Base-by-base conservation (phyloP, 2,888 invertebrate genomes). In the Agrotis clavis region DNA sequence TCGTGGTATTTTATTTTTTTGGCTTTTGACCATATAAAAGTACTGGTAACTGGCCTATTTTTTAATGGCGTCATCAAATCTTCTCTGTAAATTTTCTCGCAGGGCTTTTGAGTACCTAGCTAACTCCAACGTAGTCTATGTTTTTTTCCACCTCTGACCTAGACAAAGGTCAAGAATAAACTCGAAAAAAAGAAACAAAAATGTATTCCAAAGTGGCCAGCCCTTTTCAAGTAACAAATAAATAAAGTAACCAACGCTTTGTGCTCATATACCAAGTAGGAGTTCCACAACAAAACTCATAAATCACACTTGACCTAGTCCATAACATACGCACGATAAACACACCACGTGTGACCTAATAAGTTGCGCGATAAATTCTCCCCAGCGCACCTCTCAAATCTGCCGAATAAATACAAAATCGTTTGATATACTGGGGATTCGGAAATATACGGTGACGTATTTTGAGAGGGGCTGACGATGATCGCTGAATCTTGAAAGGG, bases 371-470 rank as follows among this genome's bases (percentile, higher is more conserved):
- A 87, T 87, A 87, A 85, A 87, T 87, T 71, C 25, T 61, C 64
- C 68, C 66, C 53, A 54, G 65, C 70, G 74, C 83, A 82, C 84
- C 84, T 85, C 82, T 85, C 85, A 86, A 88, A 87, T 86, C 82
- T 83, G 77, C 79, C 79, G 81, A 85, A 83, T 87, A 86, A 86
- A 87, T 88, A 86, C 80, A 69, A 80, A 83, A 87, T 81, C 76
- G 84, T 73, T 67, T 62, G 59, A 30, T 69, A 59, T 59, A 63
- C 56, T 70, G 48, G 47, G 5, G 30, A 14, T 50, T 45, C 16
- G 19, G 45, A 67, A 72, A 72, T 14, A 78, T 54, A 54, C 6
- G 45, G 68, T 19, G 0, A 1, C 1, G 0, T 48, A 13, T 57
- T 62, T 57, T 3, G 25, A 1, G 1, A 63, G 18, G 2, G 19